These are phyloP conservation scores for Cybosia mesomella DNA, from an alignment of 2,888 invertebrate genomes.

Conservation along the genomic window DNA sequence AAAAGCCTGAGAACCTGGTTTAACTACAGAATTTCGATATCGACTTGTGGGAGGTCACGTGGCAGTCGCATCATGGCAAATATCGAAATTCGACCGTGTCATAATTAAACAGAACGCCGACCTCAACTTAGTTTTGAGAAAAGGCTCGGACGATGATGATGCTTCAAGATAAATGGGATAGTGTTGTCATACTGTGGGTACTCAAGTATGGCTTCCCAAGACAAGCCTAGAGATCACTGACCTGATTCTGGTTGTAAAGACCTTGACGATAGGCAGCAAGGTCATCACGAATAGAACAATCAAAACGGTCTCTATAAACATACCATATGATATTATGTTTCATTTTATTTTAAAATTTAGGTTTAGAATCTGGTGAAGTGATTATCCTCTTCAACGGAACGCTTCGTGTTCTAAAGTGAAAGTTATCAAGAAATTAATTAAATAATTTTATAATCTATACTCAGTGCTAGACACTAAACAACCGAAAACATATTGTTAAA, in stretches of 20 bases:
- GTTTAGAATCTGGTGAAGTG: not conserved
- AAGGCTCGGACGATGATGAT: not conserved
- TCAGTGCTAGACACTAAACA: not conserved
- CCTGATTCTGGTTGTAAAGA: not conserved
- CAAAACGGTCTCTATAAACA: not conserved
- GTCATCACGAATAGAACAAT: not conserved
- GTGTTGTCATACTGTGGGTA: not conserved
- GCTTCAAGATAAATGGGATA: not conserved
- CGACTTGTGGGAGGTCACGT: too few relatives aligned
- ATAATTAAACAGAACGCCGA: not conserved
- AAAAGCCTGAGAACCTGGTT: too few relatives aligned
- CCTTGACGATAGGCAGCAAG: not conserved
- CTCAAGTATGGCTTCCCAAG: not conserved
- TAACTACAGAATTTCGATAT: too few relatives aligned
- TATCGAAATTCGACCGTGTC: too few relatives aligned
- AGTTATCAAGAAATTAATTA: not conserved
- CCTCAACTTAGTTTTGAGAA: not conserved
- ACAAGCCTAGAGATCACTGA: not conserved
- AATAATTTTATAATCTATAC: not conserved
- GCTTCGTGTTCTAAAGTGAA: not conserved
- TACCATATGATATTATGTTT: not conserved
- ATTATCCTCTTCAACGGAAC: not conserved
- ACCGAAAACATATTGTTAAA: not conserved
- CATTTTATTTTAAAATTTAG: not conserved
- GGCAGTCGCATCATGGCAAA: too few relatives aligned